Evolutionary conservation across 2,888 invertebrate species (phyloP), one percentile per base, ranked within the genome.

Genomic region (Melanotus villosus): DNA sequence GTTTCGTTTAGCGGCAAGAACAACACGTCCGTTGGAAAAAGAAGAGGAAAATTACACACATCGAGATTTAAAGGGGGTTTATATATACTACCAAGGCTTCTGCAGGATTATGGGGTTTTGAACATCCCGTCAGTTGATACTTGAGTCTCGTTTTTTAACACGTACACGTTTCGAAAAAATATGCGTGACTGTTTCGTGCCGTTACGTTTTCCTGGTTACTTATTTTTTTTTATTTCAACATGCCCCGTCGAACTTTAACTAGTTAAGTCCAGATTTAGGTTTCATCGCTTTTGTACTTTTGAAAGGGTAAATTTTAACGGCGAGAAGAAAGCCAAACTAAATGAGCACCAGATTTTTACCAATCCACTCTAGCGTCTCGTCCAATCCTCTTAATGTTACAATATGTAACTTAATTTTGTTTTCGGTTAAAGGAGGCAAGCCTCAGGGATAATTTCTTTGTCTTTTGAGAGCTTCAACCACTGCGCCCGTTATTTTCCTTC

Each of bases 41-140:
- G 47, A 56, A 7, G 16, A 19, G 54, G 45, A 58, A 34, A 65
- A 58, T 58, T 56, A 45, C 72, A 70, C 56, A 64, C 67, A 69
- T 72, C 71, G 65, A 69, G 73, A 71, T 74, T 74, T 73, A 73
- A 74, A 65, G 68, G 69, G 72, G 73, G 73, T 73, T 75, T 73
- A 75, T 68, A 70, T 68, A 69, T 74, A 73, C 74, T 71, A 69
- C 65, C 67, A 68, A 69, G 75, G 74, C 74, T 76, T 76, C 73
- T 69, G 70, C 58, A 71, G 75, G 73, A 73, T 76, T 76, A 73
- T 70, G 76, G 73, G 76, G 73, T 75, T 75, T 72, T 74, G 71
- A 76, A 73, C 74, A 76, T 74, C 73, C 73, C 74, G 73, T 71
- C 72, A 73, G 73, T 72, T 76, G 74, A 74, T 74, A 73, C 73